Evolutionary conservation across 2,888 invertebrate genomes (phyloP).

Genomic region (Molorchus minor): DNA sequence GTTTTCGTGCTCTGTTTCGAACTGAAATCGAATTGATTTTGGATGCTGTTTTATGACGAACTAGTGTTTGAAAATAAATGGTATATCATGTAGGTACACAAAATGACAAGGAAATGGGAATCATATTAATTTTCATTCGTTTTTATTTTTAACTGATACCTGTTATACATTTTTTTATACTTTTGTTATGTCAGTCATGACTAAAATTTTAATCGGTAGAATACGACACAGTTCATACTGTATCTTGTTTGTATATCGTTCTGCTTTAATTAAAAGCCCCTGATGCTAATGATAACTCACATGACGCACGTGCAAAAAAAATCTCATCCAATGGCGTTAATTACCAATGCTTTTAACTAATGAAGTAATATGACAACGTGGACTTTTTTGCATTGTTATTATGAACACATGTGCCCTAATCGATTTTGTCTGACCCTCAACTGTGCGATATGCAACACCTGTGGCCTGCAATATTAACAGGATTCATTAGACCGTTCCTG

Average conservation of each 20-base stretch:
- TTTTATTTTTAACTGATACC: too few relatives aligned
- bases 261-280: neutral
- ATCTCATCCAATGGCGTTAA: neutral
- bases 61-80: neutral
- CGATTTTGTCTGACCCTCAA: conserved; percentile 36
- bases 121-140: too few relatives aligned
- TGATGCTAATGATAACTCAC: neutral
- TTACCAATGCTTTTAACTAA: conserved; percentile 12
- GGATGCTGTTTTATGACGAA: neutral
- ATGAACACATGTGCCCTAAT: conserved; percentile 34
- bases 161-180: too few relatives aligned
- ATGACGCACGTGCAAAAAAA: neutral
- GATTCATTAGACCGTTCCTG: conserved; percentile 50
- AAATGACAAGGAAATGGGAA: too few relatives aligned
- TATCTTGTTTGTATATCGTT: neutral
- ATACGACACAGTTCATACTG: too few relatives aligned
- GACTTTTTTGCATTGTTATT: conserved; percentile 22
- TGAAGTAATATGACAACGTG: conserved; percentile 10
- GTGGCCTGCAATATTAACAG: conserved; percentile 46
- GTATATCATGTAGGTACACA: too few relatives aligned
- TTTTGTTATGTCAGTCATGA: too few relatives aligned
- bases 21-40: too few relatives aligned
- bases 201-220: too few relatives aligned
- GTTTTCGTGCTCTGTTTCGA: too few relatives aligned
- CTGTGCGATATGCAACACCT: conserved; percentile 45